Evolutionary conservation across 1,140 invertebrate species (phyloP).

Genomic region (Atta texana): DNA sequence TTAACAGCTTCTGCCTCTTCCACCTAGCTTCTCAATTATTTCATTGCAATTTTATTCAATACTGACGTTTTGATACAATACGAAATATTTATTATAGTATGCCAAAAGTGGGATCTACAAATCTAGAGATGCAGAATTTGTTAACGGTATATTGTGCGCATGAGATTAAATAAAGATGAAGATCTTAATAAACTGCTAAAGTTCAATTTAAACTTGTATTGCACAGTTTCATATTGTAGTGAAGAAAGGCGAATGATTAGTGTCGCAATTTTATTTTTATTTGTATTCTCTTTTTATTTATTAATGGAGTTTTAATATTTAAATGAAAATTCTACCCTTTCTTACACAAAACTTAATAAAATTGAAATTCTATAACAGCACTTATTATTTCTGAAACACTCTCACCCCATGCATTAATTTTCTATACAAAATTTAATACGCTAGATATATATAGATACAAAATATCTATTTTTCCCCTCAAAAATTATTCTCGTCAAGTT

Average conservation of each 20-base stretch:
- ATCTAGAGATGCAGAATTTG: conserved; percentile 73
- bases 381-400: conserved; percentile 59
- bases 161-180: conserved; percentile 66
- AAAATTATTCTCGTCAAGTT: conserved; percentile 24
- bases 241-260: conserved; percentile 53
- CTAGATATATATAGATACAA: conserved; percentile 25
- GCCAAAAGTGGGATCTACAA: conserved; percentile 74
- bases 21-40: conserved; percentile 74
- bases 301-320: conserved; percentile 77
- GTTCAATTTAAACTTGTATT: conserved; percentile 49
- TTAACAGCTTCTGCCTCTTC: conserved; percentile 69
- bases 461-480: conserved; percentile 26
- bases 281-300: conserved; percentile 73
- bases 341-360: conserved; percentile 72
- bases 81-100: conserved; percentile 76
- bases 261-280: conserved; percentile 73
- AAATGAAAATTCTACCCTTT: conserved; percentile 71
- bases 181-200: conserved; percentile 69
- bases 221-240: conserved; percentile 50
- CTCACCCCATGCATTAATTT: conserved; percentile 54
- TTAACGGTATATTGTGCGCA: conserved; percentile 61
- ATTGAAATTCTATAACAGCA: conserved; percentile 70
- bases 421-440: conserved; percentile 47
- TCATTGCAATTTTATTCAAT: conserved; percentile 41
- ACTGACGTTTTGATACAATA: conserved; percentile 58